phyloP scores from a whole-genome alignment of 1,140 invertebrate genomes.

The Caligus rogercresseyi region DNA sequence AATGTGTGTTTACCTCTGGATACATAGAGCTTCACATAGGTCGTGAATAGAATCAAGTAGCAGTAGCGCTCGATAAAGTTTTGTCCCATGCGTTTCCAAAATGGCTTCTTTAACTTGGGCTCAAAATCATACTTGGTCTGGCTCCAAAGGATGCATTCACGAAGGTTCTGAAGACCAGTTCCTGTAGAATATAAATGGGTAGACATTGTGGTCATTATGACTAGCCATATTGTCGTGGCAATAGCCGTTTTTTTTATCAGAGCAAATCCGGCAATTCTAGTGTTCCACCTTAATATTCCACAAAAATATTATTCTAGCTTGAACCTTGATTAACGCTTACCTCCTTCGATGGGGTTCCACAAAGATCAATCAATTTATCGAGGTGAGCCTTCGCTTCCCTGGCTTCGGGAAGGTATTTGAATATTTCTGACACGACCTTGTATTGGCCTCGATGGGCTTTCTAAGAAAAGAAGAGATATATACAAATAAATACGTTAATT shows the following conservation, averaged over 20 bases:
- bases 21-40: conserved; percentile 10
- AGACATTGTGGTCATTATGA: no score
- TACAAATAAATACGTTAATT: not conserved
- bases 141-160: conserved; percentile 17
- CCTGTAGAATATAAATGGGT: not conserved
- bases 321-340: no score
- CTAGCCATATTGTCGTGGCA: not conserved
- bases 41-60: conserved; percentile 17
- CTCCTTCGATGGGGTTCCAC: conserved; percentile 14
- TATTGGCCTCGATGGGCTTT: conserved; percentile 8
- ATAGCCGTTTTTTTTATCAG: no score
- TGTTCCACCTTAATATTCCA: no score
- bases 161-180: conserved; percentile 15
- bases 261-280: no score
- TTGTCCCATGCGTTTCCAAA: conserved; percentile 18
- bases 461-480: not conserved
- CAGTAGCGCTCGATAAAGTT: conserved; percentile 20
- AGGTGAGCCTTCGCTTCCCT: conserved; percentile 17
- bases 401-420: conserved; percentile 17
- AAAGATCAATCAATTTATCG: conserved; percentile 17
- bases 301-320: no score
- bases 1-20: conserved; percentile 4
- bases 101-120: conserved; percentile 16
- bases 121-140: conserved; percentile 16
- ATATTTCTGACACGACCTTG: conserved; percentile 6